phyloP scores from a whole-genome alignment of 53 echinoderm and acorn worm species.

The Echinometra lucunter region DNA sequence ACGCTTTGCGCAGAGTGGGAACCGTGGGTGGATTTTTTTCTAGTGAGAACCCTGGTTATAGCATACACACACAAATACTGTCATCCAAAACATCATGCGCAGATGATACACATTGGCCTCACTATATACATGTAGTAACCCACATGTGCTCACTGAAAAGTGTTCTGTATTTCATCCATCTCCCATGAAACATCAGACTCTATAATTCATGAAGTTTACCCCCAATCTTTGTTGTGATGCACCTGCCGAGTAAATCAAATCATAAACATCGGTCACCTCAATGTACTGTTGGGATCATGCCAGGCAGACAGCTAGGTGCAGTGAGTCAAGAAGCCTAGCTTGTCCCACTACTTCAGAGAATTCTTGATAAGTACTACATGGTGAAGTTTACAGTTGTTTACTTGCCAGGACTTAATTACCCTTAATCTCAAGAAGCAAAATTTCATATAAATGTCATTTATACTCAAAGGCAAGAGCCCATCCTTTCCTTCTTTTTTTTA shows the following conservation, averaged over 20 bases:
- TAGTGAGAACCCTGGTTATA: no score
- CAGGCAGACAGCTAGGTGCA: not conserved
- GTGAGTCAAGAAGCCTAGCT: conserved; percentile 11
- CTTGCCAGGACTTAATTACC: no score
- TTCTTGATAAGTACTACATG: not conserved
- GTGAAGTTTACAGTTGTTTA: not conserved
- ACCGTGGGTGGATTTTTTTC: no score
- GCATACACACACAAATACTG: not conserved
- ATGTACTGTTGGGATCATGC: conserved; percentile 1
- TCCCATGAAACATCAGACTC: not conserved
- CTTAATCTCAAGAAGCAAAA: no score
- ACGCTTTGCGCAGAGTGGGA: no score
- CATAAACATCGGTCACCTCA: conserved; percentile 33
- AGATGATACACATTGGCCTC: not conserved
- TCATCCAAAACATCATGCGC: not conserved
- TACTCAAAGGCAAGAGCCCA: no score
- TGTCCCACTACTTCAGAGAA: not conserved
- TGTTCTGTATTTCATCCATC: not conserved
- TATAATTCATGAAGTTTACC: not conserved
- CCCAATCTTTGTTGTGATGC: not conserved
- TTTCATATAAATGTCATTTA: no score
- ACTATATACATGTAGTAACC: not conserved
- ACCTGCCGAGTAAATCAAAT: conserved; percentile 9
- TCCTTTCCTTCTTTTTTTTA: no score
- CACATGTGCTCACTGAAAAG: not conserved